phyloP scores from a whole-genome alignment of 1,140 invertebrate genomes.

The Alviniconcha marisindica region DNA sequence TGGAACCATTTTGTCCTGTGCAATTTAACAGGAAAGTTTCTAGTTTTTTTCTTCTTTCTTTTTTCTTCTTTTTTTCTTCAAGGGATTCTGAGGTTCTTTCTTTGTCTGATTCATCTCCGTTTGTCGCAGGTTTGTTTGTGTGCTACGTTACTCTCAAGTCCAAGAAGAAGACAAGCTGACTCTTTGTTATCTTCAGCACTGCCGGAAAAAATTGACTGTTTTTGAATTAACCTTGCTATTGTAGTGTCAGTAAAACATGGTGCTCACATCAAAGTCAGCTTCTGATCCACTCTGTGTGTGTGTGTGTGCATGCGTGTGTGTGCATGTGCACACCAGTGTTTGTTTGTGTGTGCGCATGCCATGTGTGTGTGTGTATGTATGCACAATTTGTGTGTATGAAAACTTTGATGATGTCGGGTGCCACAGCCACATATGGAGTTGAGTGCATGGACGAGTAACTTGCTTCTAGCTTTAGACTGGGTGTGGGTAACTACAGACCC shows the following conservation, averaged over 20 bases:
- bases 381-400: not conserved
- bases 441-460: too few species aligned
- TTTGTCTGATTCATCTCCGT: too few species aligned
- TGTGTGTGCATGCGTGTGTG: not conserved
- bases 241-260: not conserved
- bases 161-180: slow-evolving; percentile 39
- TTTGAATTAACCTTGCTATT: not conserved
- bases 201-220: not conserved
- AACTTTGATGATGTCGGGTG: too few species aligned
- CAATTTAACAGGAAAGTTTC: not conserved
- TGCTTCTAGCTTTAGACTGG: too few species aligned
- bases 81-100: not conserved
- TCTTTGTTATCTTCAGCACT: slow-evolving; percentile 2
- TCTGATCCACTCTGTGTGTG: too few species aligned
- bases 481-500: too few species aligned
- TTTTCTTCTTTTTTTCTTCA: not conserved
- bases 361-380: not conserved
- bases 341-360: slow-evolving; percentile 1
- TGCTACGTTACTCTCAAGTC: slow-evolving; percentile 28
- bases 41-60: not conserved
- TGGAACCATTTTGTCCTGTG: not conserved
- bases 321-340: not conserved
- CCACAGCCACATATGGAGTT: too few species aligned
- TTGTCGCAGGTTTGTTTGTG: slow-evolving; percentile 31
- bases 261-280: not conserved